Evolutionary conservation across 2,113 vertebrate species (phyloP).

Genomic region (Sander vitreus): DNA sequence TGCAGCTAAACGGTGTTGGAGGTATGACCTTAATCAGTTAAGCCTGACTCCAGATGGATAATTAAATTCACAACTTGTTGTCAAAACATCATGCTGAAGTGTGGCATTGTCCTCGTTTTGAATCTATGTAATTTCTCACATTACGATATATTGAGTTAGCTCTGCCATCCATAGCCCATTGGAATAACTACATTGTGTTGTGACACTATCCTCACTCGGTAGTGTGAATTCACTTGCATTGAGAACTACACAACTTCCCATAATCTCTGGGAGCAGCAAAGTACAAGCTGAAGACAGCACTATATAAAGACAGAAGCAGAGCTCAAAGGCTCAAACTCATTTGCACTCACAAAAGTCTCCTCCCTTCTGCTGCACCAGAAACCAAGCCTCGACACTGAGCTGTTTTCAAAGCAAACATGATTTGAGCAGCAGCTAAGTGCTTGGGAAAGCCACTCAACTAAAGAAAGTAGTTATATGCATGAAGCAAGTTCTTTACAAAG

Average conservation of each 20-base stretch:
- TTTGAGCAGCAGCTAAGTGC: constrained; percentile 52
- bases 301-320: constrained; percentile 28
- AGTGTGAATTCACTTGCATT: background rate
- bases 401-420: constrained; percentile 63
- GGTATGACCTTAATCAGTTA: constrained; percentile 7
- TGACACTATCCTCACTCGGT: background rate
- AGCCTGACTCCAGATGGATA: constrained; percentile 21
- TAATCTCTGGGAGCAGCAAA: constrained; percentile 17
- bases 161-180: background rate
- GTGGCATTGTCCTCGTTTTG: background rate
- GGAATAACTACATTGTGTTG: background rate
- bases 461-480: constrained; percentile 29
- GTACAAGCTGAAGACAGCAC: constrained; percentile 28
- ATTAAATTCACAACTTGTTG: constrained; percentile 27
- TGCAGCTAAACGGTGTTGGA: background rate
- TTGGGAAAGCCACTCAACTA: constrained; percentile 46
- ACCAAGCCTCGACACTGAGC: constrained; percentile 32
- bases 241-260: constrained; percentile 14
- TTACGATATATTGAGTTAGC: background rate
- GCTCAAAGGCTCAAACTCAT: constrained; percentile 51
- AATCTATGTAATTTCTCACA: background rate
- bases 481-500: constrained; percentile 34
- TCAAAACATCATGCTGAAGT: constrained; percentile 24
- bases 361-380: constrained; percentile 44
- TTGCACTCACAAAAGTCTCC: constrained; percentile 44